phyloP scores from a whole-genome alignment of 2,113 vertebrate genomes.

The Zosterops lateralis region DNA sequence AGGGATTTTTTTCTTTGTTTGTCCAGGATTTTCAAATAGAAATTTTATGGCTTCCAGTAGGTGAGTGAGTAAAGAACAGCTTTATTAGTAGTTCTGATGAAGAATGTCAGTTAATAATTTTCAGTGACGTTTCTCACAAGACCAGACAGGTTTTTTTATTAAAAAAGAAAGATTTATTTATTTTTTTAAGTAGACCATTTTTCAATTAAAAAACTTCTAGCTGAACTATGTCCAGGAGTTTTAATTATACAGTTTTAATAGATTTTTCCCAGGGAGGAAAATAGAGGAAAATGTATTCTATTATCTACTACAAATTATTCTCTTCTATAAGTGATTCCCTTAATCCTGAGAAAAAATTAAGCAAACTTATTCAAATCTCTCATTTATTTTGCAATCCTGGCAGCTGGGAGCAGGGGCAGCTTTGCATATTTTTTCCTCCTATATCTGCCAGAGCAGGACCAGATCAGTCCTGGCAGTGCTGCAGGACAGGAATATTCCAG shows the following conservation, averaged over 20 bases:
- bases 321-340: not conserved
- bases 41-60: not conserved
- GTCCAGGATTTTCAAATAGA: not conserved
- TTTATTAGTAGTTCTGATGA: not conserved
- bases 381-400: not conserved
- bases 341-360: conserved; percentile 15
- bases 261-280: conserved; percentile 8
- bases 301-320: not conserved
- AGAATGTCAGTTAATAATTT: not conserved
- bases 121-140: not conserved
- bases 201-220: not conserved
- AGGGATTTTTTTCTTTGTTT: not conserved
- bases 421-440: not conserved
- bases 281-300: not conserved
- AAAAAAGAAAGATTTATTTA: too few relatives aligned
- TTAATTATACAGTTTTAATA: conserved; percentile 21
- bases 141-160: not conserved
- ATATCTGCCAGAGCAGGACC: not conserved
- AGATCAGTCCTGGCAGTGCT: not conserved
- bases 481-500: not conserved
- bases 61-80: not conserved
- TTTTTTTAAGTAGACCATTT: not conserved
- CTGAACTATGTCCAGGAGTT: not conserved
- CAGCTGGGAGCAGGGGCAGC: not conserved
- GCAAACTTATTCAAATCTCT: conserved; percentile 23